Conservation (phyloP, 2,797 vertebrate genomes). For the Prunella strophiata region DNA sequence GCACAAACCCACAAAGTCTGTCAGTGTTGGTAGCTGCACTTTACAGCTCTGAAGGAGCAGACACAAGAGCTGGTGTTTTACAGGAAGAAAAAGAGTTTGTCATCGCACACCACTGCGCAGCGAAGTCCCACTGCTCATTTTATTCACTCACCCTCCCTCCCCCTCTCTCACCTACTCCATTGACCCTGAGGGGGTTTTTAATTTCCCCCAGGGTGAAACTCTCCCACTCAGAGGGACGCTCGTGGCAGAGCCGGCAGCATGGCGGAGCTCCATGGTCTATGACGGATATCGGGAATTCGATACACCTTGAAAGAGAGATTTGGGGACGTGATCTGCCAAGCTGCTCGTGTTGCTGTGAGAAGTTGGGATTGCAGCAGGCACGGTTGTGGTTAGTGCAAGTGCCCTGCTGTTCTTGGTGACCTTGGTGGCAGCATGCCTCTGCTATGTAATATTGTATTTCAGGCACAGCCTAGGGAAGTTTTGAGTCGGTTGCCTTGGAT, state of each 20-base stretch:
- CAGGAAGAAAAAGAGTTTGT: background rate
- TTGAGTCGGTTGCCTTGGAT: background rate
- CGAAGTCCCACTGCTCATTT: background rate
- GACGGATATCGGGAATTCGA: background rate
- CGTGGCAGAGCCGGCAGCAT: background rate
- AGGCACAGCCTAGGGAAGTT: conserved; percentile 21
- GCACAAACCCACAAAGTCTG: background rate
- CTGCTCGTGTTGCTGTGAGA: background rate
- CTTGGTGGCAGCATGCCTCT: background rate
- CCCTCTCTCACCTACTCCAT: background rate
- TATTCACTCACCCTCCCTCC: accelerated
- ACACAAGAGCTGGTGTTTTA: background rate
- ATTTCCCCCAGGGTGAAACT: background rate
- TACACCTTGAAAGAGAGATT: background rate
- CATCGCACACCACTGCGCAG: accelerated
- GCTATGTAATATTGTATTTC: conserved; percentile 23
- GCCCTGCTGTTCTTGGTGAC: background rate
- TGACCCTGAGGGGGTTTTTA: conserved; percentile 7
- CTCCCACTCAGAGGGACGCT: background rate
- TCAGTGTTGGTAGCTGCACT: background rate
- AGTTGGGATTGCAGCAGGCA: background rate
- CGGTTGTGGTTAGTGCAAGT: background rate
- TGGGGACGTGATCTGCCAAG: background rate
- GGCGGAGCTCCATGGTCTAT: background rate
- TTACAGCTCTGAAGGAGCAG: background rate